These are phyloP conservation scores for Ennomos fuscantarius DNA, from an alignment of 2,888 invertebrate species.

Conservation along the genomic window DNA sequence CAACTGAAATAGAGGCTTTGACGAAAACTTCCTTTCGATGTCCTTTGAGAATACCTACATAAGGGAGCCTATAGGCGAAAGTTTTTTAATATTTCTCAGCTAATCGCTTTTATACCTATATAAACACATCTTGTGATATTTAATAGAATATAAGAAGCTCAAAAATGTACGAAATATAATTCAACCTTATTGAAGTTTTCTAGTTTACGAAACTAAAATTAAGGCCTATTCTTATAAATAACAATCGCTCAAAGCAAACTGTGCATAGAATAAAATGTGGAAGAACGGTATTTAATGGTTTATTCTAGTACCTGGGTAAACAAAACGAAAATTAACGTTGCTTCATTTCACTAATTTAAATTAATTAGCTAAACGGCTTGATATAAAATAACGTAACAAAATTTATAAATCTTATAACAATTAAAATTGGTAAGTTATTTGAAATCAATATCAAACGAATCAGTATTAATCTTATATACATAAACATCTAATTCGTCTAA, in stretches of 20 bases:
- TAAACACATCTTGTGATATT: background rate
- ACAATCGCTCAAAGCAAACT: constrained; percentile 28
- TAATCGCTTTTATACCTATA: constrained; percentile 4
- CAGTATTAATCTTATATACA: no score
- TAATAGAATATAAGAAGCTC: background rate
- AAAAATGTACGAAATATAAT: background rate
- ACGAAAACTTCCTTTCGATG: constrained; percentile 11
- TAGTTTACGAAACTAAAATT: constrained; percentile 1
- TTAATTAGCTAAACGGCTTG: no score
- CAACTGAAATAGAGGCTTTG: constrained; percentile 5
- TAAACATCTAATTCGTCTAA: no score
- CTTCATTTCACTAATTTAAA: no score
- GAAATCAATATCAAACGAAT: no score
- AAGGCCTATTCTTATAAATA: constrained; percentile 29
- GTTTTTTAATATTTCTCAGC: constrained; percentile 24
- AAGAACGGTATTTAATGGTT: constrained; percentile 23
- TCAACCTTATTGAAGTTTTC: constrained; percentile 7
- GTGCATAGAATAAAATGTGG: constrained; percentile 41
- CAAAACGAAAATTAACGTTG: no score
- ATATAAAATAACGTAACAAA: no score
- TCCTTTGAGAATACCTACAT: constrained; percentile 5
- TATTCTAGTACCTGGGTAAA: constrained; percentile 1
- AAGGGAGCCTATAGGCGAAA: constrained; percentile 9
- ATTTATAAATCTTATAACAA: no score
- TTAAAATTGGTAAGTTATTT: no score